These are phyloP conservation scores for Amblyornis subalaris DNA, from an alignment of 2,113 vertebrate genomes.

Conservation along the genomic window DNA sequence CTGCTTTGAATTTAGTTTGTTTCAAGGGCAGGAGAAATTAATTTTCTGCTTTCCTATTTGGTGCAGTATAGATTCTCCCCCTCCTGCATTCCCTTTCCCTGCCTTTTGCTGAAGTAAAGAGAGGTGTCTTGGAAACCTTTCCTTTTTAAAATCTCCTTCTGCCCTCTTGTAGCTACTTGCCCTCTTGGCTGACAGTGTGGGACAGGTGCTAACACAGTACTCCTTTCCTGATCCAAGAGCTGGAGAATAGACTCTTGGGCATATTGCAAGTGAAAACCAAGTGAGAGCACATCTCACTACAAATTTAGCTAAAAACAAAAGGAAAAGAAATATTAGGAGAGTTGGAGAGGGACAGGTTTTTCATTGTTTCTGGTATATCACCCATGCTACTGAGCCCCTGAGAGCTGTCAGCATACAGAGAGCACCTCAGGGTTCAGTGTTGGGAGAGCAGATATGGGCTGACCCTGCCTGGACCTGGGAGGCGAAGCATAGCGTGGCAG, in stretches of 20 bases:
- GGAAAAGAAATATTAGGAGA: not conserved
- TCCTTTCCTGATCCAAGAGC: not conserved
- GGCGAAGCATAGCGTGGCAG: not conserved
- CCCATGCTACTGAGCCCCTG: not conserved
- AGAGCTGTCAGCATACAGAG: not conserved
- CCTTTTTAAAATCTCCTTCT: not conserved
- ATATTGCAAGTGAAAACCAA: not conserved
- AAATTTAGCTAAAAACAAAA: not conserved
- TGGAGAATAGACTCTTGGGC: not conserved
- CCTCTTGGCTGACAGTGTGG: not conserved
- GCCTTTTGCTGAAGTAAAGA: not conserved
- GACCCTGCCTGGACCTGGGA: not conserved
- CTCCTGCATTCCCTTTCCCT: not conserved
- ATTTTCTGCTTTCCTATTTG: conserved; percentile 31
- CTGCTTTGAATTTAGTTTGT: conserved; percentile 54
- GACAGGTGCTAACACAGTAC: not conserved
- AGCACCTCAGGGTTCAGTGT: not conserved
- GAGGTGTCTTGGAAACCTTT: not conserved
- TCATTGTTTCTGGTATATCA: accelerated
- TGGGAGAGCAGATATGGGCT: not conserved
- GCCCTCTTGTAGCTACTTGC: not conserved
- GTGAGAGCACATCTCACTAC: not conserved
- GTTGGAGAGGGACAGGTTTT: not conserved
- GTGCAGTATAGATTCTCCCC: not conserved
- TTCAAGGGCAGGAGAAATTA: conserved; percentile 4